Evolutionary conservation across 1,140 invertebrate genomes (phyloP), one percentile per base, ranked within the genome.

Genomic region (Platyura marginata): DNA sequence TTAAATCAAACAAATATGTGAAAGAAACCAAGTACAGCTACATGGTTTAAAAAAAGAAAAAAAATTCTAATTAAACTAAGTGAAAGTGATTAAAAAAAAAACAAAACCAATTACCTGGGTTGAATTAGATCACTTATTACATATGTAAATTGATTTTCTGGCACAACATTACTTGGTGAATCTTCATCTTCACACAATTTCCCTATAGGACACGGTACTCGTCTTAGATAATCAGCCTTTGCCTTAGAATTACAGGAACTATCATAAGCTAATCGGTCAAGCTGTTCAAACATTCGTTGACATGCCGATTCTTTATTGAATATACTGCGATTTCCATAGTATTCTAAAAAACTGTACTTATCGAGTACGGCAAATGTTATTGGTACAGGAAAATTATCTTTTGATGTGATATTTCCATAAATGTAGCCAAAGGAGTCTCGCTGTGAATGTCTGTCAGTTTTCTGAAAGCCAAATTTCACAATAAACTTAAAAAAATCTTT

Each of bases 391-490:
- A 77, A 74, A 16, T 21, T 21, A 43, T 73, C 63, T 19, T 66
- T 63, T 0, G 83, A 74, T 19, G 87, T 91, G 21, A 95, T 75
- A 64, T 95, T 95, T 15, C 91, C 92, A 61, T 90, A 95, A 50
- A 95, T 91, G 60, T 89, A 95, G 21, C 93, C 92, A 64, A 81
- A 79, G 44, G 87, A 89, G 47, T 83, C 76, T 48, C 75, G 75
- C 51, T 77, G 68, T 48, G 79, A 72, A 58, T 85, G 74, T 19
- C 75, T 70, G 59, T 92, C 84, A n/a, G 90, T 93, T 64, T 95
- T 92, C 65, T 95, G 89, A 61, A 96, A 90, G 43, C 91, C 92
- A 63, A 95, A 97, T 65, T 95, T 95, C 3, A 86, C 72, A 25
- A 97, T 66, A 64, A 95, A 93, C 55, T 81, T 75, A 59, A 93